Base-by-base conservation (phyloP, 2,113 vertebrate species). In the Hydropotes inermis region DNA sequence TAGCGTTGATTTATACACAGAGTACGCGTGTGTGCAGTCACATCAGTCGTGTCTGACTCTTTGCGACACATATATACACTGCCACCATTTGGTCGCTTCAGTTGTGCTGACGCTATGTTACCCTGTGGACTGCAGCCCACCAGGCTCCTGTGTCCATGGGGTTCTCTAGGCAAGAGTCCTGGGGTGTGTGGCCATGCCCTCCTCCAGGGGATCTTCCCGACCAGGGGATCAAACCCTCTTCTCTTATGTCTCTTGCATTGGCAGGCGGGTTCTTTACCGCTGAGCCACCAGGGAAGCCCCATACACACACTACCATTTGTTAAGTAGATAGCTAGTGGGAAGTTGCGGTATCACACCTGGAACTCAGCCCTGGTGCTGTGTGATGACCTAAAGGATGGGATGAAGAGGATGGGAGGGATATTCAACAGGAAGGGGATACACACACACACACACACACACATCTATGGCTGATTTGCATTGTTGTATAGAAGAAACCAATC, bases 91-190 rank as follows among this genome's bases (percentile, higher is more conserved):
- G 23, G 19, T 39, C 2, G 1, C 10, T 23, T 39, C n/a, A 23
- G 67, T 70, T 19, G 0, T 12, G n/a, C 67, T 0, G 0, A 70
- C 19, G 11, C 17, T 70, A 12, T 39, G n/a, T 0, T 2, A 23
- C n/a, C 19, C 19, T 6, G 1, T 39, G 67, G n/a, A 70, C n/a
- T 70, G n/a, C 67, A 70, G 67, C 67, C 19, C 67, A 3, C n/a
- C n/a, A 23, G n/a, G 67, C n/a, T 39, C 2, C n/a, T 70, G 19
- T 39, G 19, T 70, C 67, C 67, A 39, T 23, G 19, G 9, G 64
- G 23, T 70, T 39, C 67, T 70, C n/a, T 39, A 70, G 67, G 67
- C 67, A 70, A 70, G 19, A 70, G 19, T 39, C 36, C n/a, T 70
- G 19, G 67, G 10, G 67, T 70, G 10, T 70, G 36, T 23, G 36